Evolutionary conservation across 1,140 invertebrate genomes (phyloP), one percentile per base, ranked within the genome.

Genomic region (Drosophila watanabei): DNA sequence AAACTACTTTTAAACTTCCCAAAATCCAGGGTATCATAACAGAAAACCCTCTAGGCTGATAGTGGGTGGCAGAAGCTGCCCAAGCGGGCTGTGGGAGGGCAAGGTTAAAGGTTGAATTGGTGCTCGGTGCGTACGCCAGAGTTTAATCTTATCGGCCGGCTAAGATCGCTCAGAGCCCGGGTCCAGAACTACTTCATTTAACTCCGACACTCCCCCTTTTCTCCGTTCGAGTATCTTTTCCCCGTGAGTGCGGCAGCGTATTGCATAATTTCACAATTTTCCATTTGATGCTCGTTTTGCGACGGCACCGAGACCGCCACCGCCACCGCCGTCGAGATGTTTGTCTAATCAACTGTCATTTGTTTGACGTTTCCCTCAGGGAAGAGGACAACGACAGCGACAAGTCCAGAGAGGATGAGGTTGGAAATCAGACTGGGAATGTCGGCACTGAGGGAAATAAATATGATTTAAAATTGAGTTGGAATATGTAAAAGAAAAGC

Each of bases 241-340:
- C 43, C 59, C 84, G 77, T 75, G 60, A 82, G 80, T 77, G 86
- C 68, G 79, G 75, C 72, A 90, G 89, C 82, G 87, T 91, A 92
- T 92, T 92, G 91, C 91, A 92, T 92, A 92, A 92, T 92, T 92
- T 92, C 87, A 92, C 91, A 92, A 92, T 92, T 92, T 92, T 92
- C 91, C 91, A 92, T 92, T 92, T 89, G 90, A 92, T 92, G 90
- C 89, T 92, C 90, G 85, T 89, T 92, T 92, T 80, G 85, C 80
- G 76, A 13, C 46, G 14, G 8, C 46, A 28, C 76, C 46, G 14
- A 4, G 24, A 28, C 76, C 64, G 82, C 57, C 49, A 28, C 76
- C 64, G 82, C 57, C 49, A 57, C 77, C 64, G 82, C 82, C 87
- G 87, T 90, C 72, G 85, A 92, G 91, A 92, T 92, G 88, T 92